Evolutionary conservation across 2,797 vertebrate genomes (phyloP).

Genomic region (Myotis pilosus): DNA sequence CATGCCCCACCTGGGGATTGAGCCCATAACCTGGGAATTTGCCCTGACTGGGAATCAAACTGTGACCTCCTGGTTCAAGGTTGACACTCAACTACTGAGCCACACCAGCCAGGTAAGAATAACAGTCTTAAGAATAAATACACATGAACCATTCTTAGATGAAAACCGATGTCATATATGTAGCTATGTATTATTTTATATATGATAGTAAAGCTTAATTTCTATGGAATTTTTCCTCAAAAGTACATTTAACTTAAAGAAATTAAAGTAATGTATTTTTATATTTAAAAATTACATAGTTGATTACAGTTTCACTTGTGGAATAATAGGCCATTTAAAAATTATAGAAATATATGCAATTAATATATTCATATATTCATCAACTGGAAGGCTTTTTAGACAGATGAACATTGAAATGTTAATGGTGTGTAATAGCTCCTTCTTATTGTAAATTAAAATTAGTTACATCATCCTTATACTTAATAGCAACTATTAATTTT

Average conservation of each 20-base stretch:
- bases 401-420: conserved; percentile 15
- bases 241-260: background rate
- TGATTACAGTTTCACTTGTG: conserved; percentile 30
- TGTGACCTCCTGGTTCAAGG: too few relatives aligned
- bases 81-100: too few relatives aligned
- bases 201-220: background rate
- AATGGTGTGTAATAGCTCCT: conserved; percentile 29
- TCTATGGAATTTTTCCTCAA: background rate
- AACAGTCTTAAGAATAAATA: background rate
- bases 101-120: background rate
- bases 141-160: background rate
- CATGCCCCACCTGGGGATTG: too few relatives aligned
- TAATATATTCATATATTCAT: conserved; percentile 57
- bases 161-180: background rate
- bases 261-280: background rate
- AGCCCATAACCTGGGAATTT: too few relatives aligned
- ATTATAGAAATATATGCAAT: conserved; percentile 33
- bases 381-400: conserved; percentile 45
- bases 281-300: background rate
- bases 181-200: background rate
- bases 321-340: conserved; percentile 38
- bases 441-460: conserved; percentile 48
- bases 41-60: too few relatives aligned
- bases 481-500: conserved; percentile 46
- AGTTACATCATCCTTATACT: conserved; percentile 41